Evolutionary conservation across 2,797 vertebrate genomes (phyloP).

Genomic region (Ataeniobius toweri): DNA sequence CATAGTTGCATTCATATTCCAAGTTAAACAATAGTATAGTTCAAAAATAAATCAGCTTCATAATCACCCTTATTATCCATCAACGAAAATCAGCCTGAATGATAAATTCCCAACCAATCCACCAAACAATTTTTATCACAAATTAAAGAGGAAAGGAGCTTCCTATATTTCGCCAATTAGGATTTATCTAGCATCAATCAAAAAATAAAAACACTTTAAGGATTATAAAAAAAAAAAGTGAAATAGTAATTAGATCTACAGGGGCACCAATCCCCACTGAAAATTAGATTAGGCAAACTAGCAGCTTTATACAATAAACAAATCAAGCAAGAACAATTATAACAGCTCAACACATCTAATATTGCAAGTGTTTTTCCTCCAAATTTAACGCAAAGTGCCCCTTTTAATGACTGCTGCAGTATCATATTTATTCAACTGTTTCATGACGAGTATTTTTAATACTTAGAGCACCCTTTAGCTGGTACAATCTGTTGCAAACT

Average conservation of each 20-base stretch:
- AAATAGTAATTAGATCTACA: neutral
- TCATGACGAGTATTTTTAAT: neutral
- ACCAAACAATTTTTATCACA: neutral
- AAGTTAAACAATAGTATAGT: neutral
- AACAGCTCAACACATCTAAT: neutral
- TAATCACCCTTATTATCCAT: neutral
- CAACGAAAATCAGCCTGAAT: neutral
- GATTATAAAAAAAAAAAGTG: neutral
- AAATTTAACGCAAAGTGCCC: neutral
- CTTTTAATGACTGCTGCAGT: neutral
- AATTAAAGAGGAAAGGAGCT: neutral
- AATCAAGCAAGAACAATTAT: neutral
- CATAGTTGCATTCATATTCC: neutral
- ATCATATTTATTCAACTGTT: neutral
- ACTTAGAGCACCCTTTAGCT: neutral
- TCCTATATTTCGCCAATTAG: neutral
- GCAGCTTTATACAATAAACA: neutral
- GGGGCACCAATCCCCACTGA: neutral
- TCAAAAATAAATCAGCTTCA: neutral
- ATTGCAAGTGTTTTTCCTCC: neutral
- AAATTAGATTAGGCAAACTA: neutral
- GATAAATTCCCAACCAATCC: neutral
- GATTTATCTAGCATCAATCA: neutral
- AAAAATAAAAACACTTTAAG: neutral
- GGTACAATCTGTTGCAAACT: neutral